A percentile compares a stretch with the other conserved stretches of the same genome.
These are phyloP conservation scores for Pipistrellus nathusii DNA, from an alignment of 2,797 vertebrate species.

Conservation along the genomic window DNA sequence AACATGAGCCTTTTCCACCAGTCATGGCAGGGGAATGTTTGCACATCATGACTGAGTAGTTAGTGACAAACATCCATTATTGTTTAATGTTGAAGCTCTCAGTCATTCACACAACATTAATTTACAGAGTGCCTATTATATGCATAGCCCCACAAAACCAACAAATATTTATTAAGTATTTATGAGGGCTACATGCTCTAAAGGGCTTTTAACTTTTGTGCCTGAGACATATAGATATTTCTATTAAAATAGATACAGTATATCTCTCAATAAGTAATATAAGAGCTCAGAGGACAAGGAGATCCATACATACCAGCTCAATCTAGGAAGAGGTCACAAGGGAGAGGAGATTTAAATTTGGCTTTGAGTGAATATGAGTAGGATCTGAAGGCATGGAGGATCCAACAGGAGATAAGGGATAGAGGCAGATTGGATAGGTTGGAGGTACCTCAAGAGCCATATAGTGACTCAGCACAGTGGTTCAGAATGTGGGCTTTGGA, in stretches of 20 bases:
- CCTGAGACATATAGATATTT: not conserved
- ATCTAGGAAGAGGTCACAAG: not conserved
- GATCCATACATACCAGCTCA: fast-evolving
- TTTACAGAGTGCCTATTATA: not conserved
- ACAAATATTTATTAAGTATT: constrained; percentile 10
- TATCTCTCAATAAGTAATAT: not conserved
- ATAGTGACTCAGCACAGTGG: not conserved
- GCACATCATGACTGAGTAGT: not conserved
- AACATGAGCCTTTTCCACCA: not conserved
- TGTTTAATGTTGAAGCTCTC: not conserved
- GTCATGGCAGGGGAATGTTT: not conserved
- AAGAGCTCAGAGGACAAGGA: not conserved
- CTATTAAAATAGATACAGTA: not conserved
- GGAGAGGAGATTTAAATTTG: not conserved
- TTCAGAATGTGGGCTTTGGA: not conserved
- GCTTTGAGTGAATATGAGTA: not conserved
- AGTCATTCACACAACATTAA: not conserved
- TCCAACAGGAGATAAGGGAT: not conserved
- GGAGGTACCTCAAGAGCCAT: not conserved
- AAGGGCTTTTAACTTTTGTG: not conserved
- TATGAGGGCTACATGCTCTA: not conserved
- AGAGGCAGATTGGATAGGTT: not conserved
- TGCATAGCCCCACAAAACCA: not conserved
- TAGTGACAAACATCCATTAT: not conserved
- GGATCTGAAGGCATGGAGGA: not conserved